phyloP scores from a whole-genome alignment of 2,888 invertebrate species.

The Agriopis leucophaearia region DNA sequence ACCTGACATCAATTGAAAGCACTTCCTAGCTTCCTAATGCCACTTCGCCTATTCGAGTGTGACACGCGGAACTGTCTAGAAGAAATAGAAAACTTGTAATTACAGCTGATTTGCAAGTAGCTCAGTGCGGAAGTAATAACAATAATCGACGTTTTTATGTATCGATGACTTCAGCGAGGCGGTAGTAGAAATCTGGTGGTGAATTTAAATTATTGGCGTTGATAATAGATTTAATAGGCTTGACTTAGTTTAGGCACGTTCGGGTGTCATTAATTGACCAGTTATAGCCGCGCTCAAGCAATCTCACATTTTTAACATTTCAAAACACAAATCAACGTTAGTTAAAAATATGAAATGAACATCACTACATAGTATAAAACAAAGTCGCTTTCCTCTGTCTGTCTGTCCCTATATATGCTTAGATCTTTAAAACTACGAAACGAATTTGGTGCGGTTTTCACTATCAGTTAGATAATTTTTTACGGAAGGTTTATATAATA shows the following conservation, averaged over 20 bases:
- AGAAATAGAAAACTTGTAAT: slow-evolving; percentile 45
- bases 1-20: slow-evolving; percentile 13
- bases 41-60: slow-evolving; percentile 33
- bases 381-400: too few species aligned
- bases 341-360: too few species aligned
- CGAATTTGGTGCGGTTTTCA: too few species aligned
- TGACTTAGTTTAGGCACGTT: not conserved
- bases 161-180: slow-evolving; percentile 1
- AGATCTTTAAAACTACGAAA: too few species aligned
- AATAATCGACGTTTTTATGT: slow-evolving; percentile 18
- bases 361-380: too few species aligned
- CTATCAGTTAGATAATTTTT: too few species aligned
- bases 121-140: slow-evolving; percentile 22
- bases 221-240: not conserved
- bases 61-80: slow-evolving; percentile 39
- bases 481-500: too few species aligned
- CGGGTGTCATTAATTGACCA: too few species aligned
- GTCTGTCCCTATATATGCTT: too few species aligned
- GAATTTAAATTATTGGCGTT: not conserved
- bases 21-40: slow-evolving; percentile 18
- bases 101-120: slow-evolving; percentile 37
- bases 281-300: too few species aligned
- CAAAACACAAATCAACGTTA: too few species aligned
- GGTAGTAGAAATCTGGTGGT: slow-evolving; percentile 7
- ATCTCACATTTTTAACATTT: too few species aligned